These are phyloP conservation scores for Spodoptera littoralis DNA, from an alignment of 2,888 invertebrate species.

Conservation along the genomic window DNA sequence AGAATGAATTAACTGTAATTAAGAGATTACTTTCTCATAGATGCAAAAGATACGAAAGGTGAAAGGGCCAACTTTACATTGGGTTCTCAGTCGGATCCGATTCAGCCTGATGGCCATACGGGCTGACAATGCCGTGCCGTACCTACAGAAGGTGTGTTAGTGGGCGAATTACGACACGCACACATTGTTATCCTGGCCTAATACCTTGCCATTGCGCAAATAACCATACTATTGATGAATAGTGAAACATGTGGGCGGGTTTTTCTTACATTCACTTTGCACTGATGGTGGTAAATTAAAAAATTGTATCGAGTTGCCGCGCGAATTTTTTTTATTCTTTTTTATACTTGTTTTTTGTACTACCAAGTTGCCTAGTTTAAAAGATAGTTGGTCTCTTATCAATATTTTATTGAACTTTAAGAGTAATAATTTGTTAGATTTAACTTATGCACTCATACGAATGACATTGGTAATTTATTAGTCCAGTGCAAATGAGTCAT, in stretches of 20 bases:
- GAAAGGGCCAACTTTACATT: conserved; percentile 47
- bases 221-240: conserved; percentile 49
- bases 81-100: conserved; percentile 37
- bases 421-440: too few species aligned
- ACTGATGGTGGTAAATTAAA: conserved; percentile 38
- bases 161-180: conserved; percentile 67
- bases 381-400: too few species aligned
- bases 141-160: conserved; percentile 41
- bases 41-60: conserved; percentile 41
- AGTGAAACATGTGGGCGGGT: conserved; percentile 55
- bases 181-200: conserved; percentile 71
- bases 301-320: conserved; percentile 14
- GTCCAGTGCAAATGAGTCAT: too few species aligned
- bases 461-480: too few species aligned
- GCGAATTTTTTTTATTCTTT: conserved; percentile 1
- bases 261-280: conserved; percentile 43
- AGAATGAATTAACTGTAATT: too few species aligned
- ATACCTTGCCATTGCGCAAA: conserved; percentile 55
- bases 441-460: too few species aligned
- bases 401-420: too few species aligned
- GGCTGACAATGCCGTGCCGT: conserved; percentile 48
- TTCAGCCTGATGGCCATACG: conserved; percentile 48
- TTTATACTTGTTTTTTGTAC: too few species aligned
- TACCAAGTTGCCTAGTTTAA: too few species aligned
- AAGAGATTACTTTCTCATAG: neutral